Evolutionary conservation across 2,888 invertebrate genomes (phyloP).

Genomic region (Chrysodeixis includens): DNA sequence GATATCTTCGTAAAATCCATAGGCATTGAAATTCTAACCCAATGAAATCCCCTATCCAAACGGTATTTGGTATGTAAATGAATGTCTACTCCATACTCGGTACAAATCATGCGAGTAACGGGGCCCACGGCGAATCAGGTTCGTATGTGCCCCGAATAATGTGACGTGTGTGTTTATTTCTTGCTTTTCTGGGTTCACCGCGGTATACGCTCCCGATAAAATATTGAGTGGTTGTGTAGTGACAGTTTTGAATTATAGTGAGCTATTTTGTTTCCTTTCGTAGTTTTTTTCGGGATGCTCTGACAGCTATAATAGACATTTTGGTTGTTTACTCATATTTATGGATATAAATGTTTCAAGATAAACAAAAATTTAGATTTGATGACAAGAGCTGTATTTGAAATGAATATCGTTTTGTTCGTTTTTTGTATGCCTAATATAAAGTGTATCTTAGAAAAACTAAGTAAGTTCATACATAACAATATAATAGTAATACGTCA

Average conservation of each 20-base stretch:
- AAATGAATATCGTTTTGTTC: too few species aligned
- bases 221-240: constrained; percentile 13
- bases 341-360: background rate
- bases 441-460: too few species aligned
- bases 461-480: too few species aligned
- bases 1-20: constrained; percentile 32
- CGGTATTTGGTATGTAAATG: constrained; percentile 56
- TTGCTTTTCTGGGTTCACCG: constrained; percentile 17
- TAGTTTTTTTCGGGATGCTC: background rate
- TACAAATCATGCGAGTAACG: constrained; percentile 66
- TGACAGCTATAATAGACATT: background rate
- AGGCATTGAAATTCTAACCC: constrained; percentile 53
- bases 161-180: constrained; percentile 44
- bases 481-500: too few species aligned
- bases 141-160: constrained; percentile 64
- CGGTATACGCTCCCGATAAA: constrained; percentile 12
- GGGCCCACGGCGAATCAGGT: constrained; percentile 61
- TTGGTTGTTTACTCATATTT: background rate
- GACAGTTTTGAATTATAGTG: constrained; percentile 1
- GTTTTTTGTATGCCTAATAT: too few species aligned
- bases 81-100: constrained; percentile 48
- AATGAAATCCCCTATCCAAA: constrained; percentile 51
- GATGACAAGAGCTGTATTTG: too few species aligned
- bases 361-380: too few species aligned
- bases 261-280: background rate